phyloP scores from a whole-genome alignment of 2,888 invertebrate species.

The Nymphalis c-album region DNA sequence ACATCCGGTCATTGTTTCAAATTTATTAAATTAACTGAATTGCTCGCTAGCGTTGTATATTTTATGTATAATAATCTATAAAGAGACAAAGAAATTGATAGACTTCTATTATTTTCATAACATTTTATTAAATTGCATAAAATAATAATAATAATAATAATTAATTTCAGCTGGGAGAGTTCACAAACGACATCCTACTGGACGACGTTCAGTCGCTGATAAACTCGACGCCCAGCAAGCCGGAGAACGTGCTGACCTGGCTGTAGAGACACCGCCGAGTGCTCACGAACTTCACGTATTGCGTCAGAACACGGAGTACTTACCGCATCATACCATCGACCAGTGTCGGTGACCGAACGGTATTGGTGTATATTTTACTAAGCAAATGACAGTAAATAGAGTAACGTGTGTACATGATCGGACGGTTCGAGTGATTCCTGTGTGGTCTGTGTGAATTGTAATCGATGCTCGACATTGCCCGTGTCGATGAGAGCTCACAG shows the following conservation, averaged over 20 bases:
- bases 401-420: conserved; percentile 58
- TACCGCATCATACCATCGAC: conserved; percentile 50
- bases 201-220: conserved; percentile 95
- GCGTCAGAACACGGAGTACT: conserved; percentile 52
- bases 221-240: conserved; percentile 92
- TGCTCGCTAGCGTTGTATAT: no score
- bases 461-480: conserved; percentile 10
- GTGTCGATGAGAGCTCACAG: background rate
- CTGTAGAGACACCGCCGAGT: conserved; percentile 77
- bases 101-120: background rate
- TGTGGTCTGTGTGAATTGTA: conserved; percentile 48
- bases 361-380: conserved; percentile 72
- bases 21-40: no score
- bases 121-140: background rate
- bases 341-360: conserved; percentile 56
- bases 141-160: conserved; percentile 20
- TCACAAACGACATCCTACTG: conserved; percentile 91
- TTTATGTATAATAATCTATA: no score
- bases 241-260: conserved; percentile 93
- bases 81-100: no score
- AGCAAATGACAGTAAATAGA: conserved; percentile 68
- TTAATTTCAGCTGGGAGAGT: conserved; percentile 87
- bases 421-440: conserved; percentile 50
- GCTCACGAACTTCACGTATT: conserved; percentile 55
- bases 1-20: no score